Conservation (phyloP, 92 coral and sea anemone genomes). For the Siderastrea siderea region DNA sequence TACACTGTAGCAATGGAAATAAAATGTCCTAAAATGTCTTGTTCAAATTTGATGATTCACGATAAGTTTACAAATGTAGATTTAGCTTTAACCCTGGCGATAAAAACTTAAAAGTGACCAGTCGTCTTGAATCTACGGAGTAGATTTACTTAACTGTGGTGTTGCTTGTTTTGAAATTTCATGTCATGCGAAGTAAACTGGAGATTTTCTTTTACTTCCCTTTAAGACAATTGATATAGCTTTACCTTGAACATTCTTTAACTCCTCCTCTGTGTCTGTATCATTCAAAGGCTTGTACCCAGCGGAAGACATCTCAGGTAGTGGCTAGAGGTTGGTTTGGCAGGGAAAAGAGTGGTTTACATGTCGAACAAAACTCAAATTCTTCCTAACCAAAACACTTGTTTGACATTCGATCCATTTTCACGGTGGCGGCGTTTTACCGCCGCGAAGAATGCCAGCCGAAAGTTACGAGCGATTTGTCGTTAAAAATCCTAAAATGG, state of each 20-base stretch:
- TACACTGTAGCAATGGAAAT: too few relatives aligned
- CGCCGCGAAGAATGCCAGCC: constrained; percentile 1
- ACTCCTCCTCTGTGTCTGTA: constrained; percentile 73
- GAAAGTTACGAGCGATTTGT: background rate
- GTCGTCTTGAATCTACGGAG: background rate
- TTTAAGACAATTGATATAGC: background rate
- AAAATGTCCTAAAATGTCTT: background rate
- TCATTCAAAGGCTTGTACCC: constrained; percentile 73
- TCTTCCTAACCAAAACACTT: constrained; percentile 11
- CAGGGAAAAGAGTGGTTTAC: constrained; percentile 36
- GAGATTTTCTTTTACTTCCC: background rate
- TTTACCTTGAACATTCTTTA: constrained; percentile 52
- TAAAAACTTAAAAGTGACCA: background rate
- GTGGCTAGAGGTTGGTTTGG: constrained; percentile 2
- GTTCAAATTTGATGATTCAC: background rate
- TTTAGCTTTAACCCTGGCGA: too few relatives aligned
- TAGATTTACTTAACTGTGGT: background rate
- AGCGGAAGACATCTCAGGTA: constrained; percentile 70
- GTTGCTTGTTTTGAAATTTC: background rate
- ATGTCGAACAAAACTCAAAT: constrained; percentile 18
- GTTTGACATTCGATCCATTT: background rate
- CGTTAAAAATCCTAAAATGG: constrained; percentile 1
- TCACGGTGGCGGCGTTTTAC: background rate
- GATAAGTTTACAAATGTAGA: too few relatives aligned
- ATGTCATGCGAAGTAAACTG: background rate